phyloP scores from a whole-genome alignment of 2,113 vertebrate species.

The Myotis davidii region DNA sequence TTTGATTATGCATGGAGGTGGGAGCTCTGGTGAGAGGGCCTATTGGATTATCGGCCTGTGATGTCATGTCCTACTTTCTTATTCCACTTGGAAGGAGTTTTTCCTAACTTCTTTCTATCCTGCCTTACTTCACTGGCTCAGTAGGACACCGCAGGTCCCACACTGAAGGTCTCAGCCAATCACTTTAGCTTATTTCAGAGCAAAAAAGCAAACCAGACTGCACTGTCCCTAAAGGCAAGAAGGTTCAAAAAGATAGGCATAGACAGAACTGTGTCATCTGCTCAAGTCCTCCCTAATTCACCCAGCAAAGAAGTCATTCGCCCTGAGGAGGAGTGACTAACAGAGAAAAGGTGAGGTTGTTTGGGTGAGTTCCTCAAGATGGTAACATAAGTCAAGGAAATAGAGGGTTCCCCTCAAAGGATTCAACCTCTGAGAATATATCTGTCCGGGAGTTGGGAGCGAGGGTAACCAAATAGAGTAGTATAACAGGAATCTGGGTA shows the following conservation, averaged over 20 bases:
- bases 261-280: not conserved
- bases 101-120: not conserved
- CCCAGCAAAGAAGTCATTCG: not conserved
- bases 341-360: not conserved
- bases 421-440: not conserved
- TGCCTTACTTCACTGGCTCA: not conserved
- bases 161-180: not conserved
- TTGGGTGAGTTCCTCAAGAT: not conserved
- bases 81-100: not conserved
- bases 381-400: not conserved
- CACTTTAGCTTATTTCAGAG: not conserved
- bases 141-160: not conserved
- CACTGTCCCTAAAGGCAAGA: not conserved
- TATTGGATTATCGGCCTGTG: not conserved
- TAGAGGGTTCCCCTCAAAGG: not conserved
- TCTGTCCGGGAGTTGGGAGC: not conserved
- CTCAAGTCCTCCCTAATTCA: not conserved
- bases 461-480: not conserved
- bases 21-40: not conserved
- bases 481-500: not conserved
- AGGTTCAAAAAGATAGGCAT: not conserved
- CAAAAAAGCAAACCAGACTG: not conserved
- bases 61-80: not conserved
- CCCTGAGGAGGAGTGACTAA: not conserved
- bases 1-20: not conserved